Percentiles rank a stretch among this genome's conserved stretches.
These are phyloP conservation scores for Drosophila virilis DNA, from an alignment of 1,140 invertebrate genomes.

Conservation along the genomic window DNA sequence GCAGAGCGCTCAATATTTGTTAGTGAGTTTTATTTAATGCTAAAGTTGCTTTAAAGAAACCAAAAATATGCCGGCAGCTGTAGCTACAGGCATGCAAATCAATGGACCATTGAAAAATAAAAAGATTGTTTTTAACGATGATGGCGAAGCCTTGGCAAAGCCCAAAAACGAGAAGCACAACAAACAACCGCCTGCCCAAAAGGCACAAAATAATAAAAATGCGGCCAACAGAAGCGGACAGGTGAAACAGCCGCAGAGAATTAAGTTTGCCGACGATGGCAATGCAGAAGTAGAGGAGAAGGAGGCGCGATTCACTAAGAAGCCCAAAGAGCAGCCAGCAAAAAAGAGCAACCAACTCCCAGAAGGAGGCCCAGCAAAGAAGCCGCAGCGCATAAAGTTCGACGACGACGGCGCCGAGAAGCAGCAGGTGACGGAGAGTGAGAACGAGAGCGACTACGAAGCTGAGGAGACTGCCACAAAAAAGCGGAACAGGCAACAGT, in stretches of 20 bases:
- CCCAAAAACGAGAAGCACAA: slow-evolving; percentile 38
- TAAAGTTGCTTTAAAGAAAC: slow-evolving; percentile 16
- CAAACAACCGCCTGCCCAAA: slow-evolving; percentile 22
- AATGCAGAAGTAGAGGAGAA: slow-evolving; percentile 8
- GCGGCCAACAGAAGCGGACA: slow-evolving; percentile 4
- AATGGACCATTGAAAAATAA: slow-evolving; percentile 64
- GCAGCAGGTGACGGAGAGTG: slow-evolving; percentile 18
- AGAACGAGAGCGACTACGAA: slow-evolving; percentile 58
- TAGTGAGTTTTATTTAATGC: slow-evolving; percentile 40
- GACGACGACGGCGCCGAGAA: slow-evolving; percentile 59
- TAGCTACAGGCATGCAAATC: slow-evolving; percentile 51
- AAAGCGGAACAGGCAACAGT: slow-evolving; percentile 52
- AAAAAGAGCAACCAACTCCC: slow-evolving; percentile 8
- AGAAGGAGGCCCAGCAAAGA: slow-evolving; percentile 31
- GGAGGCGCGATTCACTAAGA: not conserved
- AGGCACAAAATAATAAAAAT: slow-evolving; percentile 32
- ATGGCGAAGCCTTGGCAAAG: slow-evolving; percentile 59
- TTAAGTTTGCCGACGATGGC: slow-evolving; percentile 38
- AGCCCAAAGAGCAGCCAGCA: not conserved
- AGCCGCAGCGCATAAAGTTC: slow-evolving; percentile 69
- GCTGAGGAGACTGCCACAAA: slow-evolving; percentile 3
- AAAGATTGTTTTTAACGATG: slow-evolving; percentile 76
- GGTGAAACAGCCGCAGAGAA: slow-evolving; percentile 45
- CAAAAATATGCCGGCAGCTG: slow-evolving; percentile 66
- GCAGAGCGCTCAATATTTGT: slow-evolving; percentile 19